phyloP scores from a whole-genome alignment of 1,140 invertebrate species.

The Anastatus disparis region DNA sequence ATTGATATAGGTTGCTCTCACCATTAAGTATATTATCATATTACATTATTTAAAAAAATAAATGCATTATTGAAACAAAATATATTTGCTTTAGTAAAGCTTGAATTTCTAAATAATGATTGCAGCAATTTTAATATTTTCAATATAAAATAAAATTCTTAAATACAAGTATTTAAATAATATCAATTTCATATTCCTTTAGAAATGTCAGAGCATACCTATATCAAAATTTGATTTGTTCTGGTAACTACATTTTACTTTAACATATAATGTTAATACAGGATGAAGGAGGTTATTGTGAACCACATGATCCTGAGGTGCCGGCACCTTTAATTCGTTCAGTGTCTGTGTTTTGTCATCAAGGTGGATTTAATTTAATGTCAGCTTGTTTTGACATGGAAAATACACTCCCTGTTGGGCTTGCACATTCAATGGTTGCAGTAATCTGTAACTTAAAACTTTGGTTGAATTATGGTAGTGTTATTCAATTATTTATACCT shows the following conservation, averaged over 20 bases:
- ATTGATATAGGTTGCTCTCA: slow-evolving; percentile 11
- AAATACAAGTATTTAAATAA: too few species aligned
- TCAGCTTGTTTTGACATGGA: slow-evolving; percentile 85
- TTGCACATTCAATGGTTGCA: slow-evolving; percentile 90
- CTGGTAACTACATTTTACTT: too few species aligned
- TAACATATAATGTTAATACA: slow-evolving; percentile 34
- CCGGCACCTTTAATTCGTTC: slow-evolving; percentile 89
- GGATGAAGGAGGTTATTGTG: slow-evolving; percentile 77
- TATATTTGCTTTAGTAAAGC: too few species aligned
- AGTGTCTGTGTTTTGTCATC: slow-evolving; percentile 91
- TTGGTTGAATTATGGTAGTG: slow-evolving; percentile 92
- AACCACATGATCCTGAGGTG: slow-evolving; percentile 92
- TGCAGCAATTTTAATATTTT: too few species aligned
- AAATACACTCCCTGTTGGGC: slow-evolving; percentile 81
- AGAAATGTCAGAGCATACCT: too few species aligned
- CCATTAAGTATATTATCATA: too few species aligned
- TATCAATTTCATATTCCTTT: too few species aligned
- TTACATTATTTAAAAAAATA: too few species aligned
- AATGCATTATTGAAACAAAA: too few species aligned
- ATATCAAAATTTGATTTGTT: too few species aligned
- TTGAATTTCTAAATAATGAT: too few species aligned
- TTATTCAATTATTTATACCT: slow-evolving; percentile 88
- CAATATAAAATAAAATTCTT: too few species aligned
- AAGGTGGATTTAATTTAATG: slow-evolving; percentile 87
- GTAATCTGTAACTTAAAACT: slow-evolving; percentile 91